Base-by-base conservation (phyloP, 2,888 invertebrate genomes). In the Chorisops tibialis region DNA sequence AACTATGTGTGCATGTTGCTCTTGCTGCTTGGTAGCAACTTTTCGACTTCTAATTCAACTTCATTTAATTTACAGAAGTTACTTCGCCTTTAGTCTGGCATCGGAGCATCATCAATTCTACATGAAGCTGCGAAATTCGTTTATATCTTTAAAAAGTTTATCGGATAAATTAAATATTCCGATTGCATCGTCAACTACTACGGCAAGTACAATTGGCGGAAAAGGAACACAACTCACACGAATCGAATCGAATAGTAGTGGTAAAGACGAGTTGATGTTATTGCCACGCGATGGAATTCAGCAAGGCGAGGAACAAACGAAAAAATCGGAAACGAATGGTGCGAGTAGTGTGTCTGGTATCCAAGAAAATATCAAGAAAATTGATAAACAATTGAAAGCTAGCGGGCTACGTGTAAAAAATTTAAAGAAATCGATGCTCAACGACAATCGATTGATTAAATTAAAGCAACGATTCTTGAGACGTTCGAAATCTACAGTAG, bases 61-160 rank as follows among this genome's bases (percentile, higher is more conserved):
- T 48, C 45, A 18, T 16, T 12, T n/a, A 50, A 59, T 61, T 70
- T 66, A 65, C 69, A 68, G 85, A 76, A 88, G 87, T 71, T 88
- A 86, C 72, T 89, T 87, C 71, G 84, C 88, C 63, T 89, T 89
- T 76, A 87, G 87, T 76, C 75, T 89, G 64, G 88, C 88, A 9
- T 89, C 89, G n/a, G 76, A 89, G 48, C 89, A 89, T 73, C 89
- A 89, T 73, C 85, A 88, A 73, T 84, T 89, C 74, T 89, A 87
- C 77, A 80, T 88, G 69, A 85, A 87, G 71, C 76, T 89, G 52
- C 83, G 87, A 72, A 85, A 87, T 43, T 88, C 89, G 73, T 84
- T 86, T 65, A 85, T 86, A 64, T 87, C 88, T 59, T 79, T 87
- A 39, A 83, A 83, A 72, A 82, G 82, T 67, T 79, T 87, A 71